Evolutionary conservation across 2,888 invertebrate species (phyloP), one percentile per base, ranked within the genome.

Genomic region (Julus scandinavius): DNA sequence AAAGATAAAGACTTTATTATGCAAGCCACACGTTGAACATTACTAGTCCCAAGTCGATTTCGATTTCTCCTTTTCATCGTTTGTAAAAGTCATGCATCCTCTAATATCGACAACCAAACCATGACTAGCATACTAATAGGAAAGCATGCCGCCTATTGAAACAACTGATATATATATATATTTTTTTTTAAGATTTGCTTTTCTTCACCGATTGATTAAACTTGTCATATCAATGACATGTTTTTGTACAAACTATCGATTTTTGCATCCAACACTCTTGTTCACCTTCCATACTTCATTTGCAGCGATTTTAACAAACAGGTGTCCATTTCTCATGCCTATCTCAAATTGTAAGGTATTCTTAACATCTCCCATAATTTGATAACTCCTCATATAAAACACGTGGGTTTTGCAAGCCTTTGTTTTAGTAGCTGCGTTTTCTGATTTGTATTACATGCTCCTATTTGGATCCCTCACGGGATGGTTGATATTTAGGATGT

Each of bases 21-120:
- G 72, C 72, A 29, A 72, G 72, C 72, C 72, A 72, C 72, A 72
- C 72, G 72, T 29, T 72, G 72, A 72, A 72, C 72, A 72, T 72
- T 72, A 72, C 72, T 11, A 72, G 72, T 72, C 72, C 72, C 72
- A 11, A 72, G 72, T 72, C 72, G 72, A 20, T 72, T 72, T 72
- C 72, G 72, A 72, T 72, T 72, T 72, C 29, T 20, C 72, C 72
- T 72, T 72, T 72, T 72, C 72, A 72, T 72, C 72, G 72, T 72
- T 29, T 72, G 72, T 29, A 72, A 72, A 72, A 72, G 72, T 29
- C 72, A 72, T 72, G 72, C 72, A 72, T 72, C 72, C 72, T 72
- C 72, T 63, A 72, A 72, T 72, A 72, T 72, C 72, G 29, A 72
- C 72, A 72, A 72, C 72, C 72, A 72, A 72, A 72, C 11, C 72